Evolutionary conservation across 2,113 vertebrate species (phyloP).

Genomic region (Orycteropus afer): DNA sequence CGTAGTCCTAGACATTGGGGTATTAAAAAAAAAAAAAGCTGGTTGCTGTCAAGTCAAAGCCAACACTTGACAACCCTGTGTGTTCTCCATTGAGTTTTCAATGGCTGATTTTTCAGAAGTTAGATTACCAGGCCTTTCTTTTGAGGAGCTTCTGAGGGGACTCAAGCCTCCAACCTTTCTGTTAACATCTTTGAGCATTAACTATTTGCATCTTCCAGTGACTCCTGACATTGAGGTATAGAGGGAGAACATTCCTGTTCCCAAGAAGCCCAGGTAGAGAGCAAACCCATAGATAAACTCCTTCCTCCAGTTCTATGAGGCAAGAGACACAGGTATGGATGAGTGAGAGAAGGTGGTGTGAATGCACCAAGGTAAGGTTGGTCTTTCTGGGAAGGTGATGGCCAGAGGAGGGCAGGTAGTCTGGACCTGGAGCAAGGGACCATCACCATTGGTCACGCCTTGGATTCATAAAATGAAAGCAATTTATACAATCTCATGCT

Average conservation of each 20-base stretch:
- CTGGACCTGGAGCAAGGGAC: not conserved
- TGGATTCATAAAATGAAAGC: not conserved
- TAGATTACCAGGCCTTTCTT: not conserved
- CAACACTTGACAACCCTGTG: not conserved
- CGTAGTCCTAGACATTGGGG: not conserved
- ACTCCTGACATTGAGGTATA: not conserved
- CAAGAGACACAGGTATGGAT: not conserved
- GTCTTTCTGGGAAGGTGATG: not conserved
- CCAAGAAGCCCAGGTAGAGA: not conserved
- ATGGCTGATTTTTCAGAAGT: not conserved
- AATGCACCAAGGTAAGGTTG: not conserved
- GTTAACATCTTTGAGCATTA: not conserved
- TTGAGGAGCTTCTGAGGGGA: not conserved
- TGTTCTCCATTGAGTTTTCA: not conserved
- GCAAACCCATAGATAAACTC: not conserved
- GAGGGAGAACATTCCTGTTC: not conserved
- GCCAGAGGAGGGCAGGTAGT: not conserved
- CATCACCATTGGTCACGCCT: not conserved
- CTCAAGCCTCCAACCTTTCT: not conserved
- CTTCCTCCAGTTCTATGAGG: not conserved
- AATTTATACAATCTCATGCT: not conserved
- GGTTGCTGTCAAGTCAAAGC: not conserved
- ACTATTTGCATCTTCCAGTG: not conserved
- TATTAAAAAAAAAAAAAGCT: not conserved
- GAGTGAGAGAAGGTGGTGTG: not conserved